Conservation (phyloP, 2,797 vertebrate species). For the Sitta carolinensis region DNA sequence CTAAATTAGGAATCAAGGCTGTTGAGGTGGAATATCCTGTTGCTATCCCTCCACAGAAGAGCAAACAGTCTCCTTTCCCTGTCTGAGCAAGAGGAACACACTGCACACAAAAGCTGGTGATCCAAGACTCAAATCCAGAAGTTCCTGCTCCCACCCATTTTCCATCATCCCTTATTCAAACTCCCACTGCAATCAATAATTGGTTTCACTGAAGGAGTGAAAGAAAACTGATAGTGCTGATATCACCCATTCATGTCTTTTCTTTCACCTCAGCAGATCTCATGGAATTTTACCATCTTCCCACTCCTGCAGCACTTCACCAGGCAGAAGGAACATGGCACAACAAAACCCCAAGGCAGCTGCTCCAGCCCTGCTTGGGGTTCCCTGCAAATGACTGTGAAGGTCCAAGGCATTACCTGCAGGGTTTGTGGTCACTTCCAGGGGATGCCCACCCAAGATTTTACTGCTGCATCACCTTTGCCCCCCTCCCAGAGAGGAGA, state of each 20-base stretch:
- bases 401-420: background rate
- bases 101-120: background rate
- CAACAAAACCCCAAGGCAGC: background rate
- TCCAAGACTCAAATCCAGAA: background rate
- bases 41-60: background rate
- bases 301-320: background rate
- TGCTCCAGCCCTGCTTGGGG: background rate
- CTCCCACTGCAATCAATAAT: background rate
- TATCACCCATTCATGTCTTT: background rate
- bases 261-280: background rate
- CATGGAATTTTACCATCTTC: background rate
- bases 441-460: background rate
- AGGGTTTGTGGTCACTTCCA: background rate
- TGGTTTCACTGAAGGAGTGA: background rate
- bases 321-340: background rate
- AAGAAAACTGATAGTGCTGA: background rate
- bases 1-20: background rate
- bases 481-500: background rate
- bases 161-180: background rate
- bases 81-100: background rate
- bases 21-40: background rate
- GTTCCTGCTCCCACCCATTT: background rate
- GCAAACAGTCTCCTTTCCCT: background rate
- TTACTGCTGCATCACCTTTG: background rate
- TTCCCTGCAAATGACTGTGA: accelerated